phyloP scores from a whole-genome alignment of 2,888 invertebrate genomes.

The Adineta ricciae region DNA sequence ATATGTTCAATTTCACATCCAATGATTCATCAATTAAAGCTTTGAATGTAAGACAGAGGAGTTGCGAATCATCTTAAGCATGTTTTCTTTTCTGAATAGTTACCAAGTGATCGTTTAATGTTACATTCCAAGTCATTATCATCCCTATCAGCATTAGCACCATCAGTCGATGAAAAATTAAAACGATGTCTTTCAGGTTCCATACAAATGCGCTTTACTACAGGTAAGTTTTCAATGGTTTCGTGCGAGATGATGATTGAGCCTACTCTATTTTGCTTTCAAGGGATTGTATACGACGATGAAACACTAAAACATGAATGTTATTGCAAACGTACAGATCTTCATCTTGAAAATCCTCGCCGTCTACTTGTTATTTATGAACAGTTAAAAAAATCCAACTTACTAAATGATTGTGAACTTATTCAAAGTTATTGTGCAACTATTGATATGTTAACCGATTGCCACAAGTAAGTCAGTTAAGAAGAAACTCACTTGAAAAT shows the following conservation, averaged over 20 bases:
- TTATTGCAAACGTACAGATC: slow-evolving; percentile 12
- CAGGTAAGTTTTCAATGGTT: slow-evolving; percentile 5
- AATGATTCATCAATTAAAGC: background rate
- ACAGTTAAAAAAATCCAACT: background rate
- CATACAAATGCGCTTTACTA: background rate
- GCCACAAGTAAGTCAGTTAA: background rate
- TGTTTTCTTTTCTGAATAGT: background rate
- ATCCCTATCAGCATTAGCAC: background rate
- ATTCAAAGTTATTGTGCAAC: background rate
- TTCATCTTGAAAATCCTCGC: slow-evolving; percentile 21
- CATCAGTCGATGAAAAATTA: background rate
- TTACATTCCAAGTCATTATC: slow-evolving; percentile 20
- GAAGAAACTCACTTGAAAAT: too few species aligned
- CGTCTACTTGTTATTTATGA: slow-evolving; percentile 21
- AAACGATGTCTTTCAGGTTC: background rate
- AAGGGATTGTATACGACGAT: background rate
- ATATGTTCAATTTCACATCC: background rate
- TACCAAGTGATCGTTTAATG: background rate
- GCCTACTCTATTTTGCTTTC: too few species aligned
- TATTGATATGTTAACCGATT: background rate
- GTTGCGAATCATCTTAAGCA: too few species aligned
- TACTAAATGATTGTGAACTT: slow-evolving; percentile 13
- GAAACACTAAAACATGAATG: slow-evolving; percentile 16
- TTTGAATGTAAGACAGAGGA: background rate
- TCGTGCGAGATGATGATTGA: too few species aligned